Base-by-base conservation (phyloP, 2,888 invertebrate species). In the Melanophora roralis region DNA sequence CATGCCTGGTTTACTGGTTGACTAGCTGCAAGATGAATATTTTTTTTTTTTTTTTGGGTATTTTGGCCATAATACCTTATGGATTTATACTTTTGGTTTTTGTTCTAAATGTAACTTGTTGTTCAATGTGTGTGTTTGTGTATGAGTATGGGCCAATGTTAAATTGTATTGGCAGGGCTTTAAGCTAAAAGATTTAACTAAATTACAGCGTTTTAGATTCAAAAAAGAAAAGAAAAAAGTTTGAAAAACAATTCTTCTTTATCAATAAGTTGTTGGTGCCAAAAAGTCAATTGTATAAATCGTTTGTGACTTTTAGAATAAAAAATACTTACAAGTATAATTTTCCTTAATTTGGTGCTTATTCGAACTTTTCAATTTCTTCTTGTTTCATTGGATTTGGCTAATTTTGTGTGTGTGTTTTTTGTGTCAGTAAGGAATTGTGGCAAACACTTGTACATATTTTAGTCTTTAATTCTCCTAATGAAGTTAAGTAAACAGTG, bases 281-380 rank as follows among this genome's bases (percentile, higher is more conserved):
- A 75, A 71, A 67, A 80, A 80, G 79, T 75, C 79, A 80, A 80
- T 80, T 75, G 75, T 60, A 71, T 65, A 79, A 79, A 79, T 75
- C 79, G 74, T 74, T 79, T 65, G 74, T 75, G 74, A 75, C 71
- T 65, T 71, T 71, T 74, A 71, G 75, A 69, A 64, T 75, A 53
- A 53, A 49, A 8, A 21, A 75, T 16, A 60, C 65, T 65, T 67
- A 65, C 45, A 45, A 62, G 53, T 36, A 34, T 27, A 27, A 27
- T 55, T 71, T 40, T 71, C 27, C 16, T 60, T 21, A 21, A n/a
- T 43, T 43, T 27, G 27, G 32, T 69, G 27, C 40, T 47, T 19
- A 19, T 49, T 21, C 6, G 12, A 32, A 53, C 12, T 5, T 27
- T 57, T 65, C 32, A 14, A n/a, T 1, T 32, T 45, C n/a, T 69